A percentile compares a stretch with the other conserved stretches of the same genome.
Conservation (phyloP, 2,113 vertebrate genomes). For the Apteryx mantelli region DNA sequence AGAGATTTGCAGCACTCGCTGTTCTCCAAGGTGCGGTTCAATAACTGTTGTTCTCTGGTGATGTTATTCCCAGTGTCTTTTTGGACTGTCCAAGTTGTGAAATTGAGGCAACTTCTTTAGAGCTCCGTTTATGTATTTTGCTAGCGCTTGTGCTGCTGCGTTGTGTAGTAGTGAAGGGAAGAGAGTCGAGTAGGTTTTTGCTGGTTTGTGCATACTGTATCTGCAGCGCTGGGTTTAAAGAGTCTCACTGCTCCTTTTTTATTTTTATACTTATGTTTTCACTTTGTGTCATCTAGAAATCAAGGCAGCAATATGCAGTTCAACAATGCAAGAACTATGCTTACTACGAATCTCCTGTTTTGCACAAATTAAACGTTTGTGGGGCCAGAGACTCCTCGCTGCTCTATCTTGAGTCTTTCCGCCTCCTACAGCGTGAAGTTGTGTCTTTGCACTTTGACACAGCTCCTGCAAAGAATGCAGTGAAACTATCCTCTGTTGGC, state of each 20-base stretch:
- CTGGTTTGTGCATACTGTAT: neutral
- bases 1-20: neutral
- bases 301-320: neutral
- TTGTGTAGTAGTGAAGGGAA: neutral
- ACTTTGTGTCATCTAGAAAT: neutral
- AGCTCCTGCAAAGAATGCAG: neutral
- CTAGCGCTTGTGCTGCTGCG: neutral
- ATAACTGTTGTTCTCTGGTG: neutral
- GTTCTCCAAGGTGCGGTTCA: neutral
- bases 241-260: neutral
- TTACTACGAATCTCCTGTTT: neutral
- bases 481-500: neutral
- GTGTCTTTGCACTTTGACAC: neutral
- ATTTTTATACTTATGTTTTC: neutral
- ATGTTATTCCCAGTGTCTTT: neutral
- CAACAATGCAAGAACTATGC: neutral
- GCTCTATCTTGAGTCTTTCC: neutral
- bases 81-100: neutral
- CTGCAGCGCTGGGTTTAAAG: neutral
- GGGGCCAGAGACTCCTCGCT: neutral
- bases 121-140: neutral
- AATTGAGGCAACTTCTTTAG: neutral
- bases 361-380: slow-evolving; percentile 26
- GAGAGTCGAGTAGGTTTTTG: neutral
- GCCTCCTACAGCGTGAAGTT: neutral